Percentiles rank a stretch among this genome's conserved stretches.
phyloP scores from a whole-genome alignment of 2,113 vertebrate genomes.

The Trogon melanurus region DNA sequence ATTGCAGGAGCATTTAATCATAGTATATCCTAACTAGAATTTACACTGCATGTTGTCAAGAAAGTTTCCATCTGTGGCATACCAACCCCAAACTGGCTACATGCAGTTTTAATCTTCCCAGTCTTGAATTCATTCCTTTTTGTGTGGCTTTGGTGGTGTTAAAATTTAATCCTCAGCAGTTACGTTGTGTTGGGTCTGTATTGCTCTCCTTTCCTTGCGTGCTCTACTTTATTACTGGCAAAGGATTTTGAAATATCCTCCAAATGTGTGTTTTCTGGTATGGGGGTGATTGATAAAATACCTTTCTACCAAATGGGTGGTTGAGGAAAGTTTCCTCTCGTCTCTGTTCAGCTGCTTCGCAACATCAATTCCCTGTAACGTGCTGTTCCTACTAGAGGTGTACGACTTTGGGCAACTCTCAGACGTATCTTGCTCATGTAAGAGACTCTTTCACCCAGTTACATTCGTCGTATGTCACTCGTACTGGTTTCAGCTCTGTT shows the following conservation, averaged over 20 bases:
- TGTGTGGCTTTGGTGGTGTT: conserved; percentile 31
- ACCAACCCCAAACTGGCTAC: neutral
- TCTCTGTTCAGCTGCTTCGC: neutral
- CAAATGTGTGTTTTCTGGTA: neutral
- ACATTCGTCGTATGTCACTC: fast-evolving
- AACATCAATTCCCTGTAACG: neutral
- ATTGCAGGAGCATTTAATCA: conserved; percentile 24
- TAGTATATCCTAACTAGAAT: neutral
- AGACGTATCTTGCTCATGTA: neutral
- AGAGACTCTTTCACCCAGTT: neutral
- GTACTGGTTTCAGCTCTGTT: neutral
- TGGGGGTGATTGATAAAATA: neutral
- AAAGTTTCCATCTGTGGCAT: conserved; percentile 25
- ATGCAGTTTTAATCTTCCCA: conserved; percentile 1
- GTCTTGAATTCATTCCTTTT: conserved; percentile 21
- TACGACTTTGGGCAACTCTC: neutral
- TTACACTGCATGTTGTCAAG: neutral
- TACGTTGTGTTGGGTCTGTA: neutral
- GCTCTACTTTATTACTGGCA: neutral
- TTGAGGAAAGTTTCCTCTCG: neutral
- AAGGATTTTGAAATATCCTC: neutral
- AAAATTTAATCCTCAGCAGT: conserved; percentile 32
- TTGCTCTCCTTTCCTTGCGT: conserved; percentile 4
- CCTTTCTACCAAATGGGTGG: neutral
- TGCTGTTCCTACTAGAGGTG: neutral